Conservation (phyloP, 2,113 vertebrate genomes). For the Mugil cephalus region DNA sequence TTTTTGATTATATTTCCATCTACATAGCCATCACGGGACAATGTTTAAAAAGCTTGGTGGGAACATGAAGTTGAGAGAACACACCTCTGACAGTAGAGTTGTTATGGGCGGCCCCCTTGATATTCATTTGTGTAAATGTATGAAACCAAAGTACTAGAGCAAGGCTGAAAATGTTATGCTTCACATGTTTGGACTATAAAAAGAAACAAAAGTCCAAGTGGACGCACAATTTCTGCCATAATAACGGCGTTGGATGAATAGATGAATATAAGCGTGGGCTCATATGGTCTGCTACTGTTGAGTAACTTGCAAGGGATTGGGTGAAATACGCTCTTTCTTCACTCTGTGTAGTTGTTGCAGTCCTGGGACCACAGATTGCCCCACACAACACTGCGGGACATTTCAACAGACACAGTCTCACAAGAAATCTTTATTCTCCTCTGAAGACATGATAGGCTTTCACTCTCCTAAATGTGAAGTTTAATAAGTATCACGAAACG, state of each 20-base stretch:
- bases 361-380: conserved; percentile 85
- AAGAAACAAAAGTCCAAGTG: neutral
- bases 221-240: neutral
- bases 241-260: neutral
- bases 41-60: neutral
- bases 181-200: neutral
- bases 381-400: conserved; percentile 77
- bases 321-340: conserved; percentile 86
- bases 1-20: too few species aligned
- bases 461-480: conserved; percentile 5
- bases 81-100: neutral
- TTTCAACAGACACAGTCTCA: conserved; percentile 81
- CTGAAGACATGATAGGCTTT: conserved; percentile 18
- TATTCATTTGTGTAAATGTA: neutral
- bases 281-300: conserved; percentile 71
- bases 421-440: conserved; percentile 57
- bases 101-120: neutral
- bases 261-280: conserved; percentile 8
- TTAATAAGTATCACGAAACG: too few species aligned
- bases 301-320: conserved; percentile 74
- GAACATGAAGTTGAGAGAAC: neutral
- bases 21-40: neutral
- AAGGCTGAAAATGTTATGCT: neutral
- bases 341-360: conserved; percentile 84
- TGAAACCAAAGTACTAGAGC: neutral